phyloP scores from a whole-genome alignment of 2,888 invertebrate genomes.

The Diaphora mendica region DNA sequence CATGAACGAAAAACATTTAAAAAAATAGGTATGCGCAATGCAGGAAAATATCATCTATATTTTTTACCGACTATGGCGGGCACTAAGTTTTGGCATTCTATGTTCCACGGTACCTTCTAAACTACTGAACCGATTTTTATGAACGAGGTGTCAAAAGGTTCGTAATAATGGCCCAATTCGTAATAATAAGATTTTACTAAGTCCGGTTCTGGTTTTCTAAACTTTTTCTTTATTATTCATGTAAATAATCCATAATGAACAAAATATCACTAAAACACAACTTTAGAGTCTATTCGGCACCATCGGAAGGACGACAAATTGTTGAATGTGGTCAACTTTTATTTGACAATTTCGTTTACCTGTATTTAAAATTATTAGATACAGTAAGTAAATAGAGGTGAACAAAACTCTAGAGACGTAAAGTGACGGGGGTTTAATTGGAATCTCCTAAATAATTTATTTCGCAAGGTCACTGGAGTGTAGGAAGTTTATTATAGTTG shows the following conservation, averaged over 20 bases:
- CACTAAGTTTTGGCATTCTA: too few species aligned
- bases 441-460: background rate
- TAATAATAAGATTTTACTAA: too few species aligned
- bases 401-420: background rate
- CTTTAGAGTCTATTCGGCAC: background rate
- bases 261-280: background rate
- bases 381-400: constrained; percentile 1
- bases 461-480: background rate
- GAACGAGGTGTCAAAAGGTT: too few species aligned
- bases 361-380: background rate
- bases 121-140: too few species aligned
- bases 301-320: background rate
- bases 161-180: too few species aligned
- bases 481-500: background rate
- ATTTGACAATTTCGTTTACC: background rate
- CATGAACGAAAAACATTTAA: background rate
- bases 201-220: too few species aligned
- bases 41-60: background rate
- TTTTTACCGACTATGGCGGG: too few species aligned
- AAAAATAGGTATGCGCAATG: background rate
- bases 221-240: too few species aligned
- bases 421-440: background rate
- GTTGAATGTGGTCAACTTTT: background rate
- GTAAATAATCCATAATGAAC: too few species aligned
- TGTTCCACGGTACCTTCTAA: too few species aligned